Evolutionary conservation across 1,140 invertebrate species (phyloP).

Genomic region (Drosophila suzukii): DNA sequence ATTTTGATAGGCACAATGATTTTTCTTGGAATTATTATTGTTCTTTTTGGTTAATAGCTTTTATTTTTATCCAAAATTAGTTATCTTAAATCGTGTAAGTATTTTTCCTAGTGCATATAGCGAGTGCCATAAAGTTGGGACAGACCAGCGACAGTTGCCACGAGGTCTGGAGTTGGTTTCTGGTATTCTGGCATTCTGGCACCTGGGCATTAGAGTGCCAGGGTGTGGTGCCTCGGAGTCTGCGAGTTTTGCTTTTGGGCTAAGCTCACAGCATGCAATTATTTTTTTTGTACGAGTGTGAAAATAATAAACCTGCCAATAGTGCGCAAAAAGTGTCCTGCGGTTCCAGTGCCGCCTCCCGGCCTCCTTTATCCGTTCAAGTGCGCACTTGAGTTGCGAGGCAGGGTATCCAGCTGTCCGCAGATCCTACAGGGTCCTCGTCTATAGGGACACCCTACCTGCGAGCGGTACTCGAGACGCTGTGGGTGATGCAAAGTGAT

Average conservation of each 20-base stretch:
- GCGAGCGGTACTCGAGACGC: slow-evolving; percentile 62
- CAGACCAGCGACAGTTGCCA: slow-evolving; percentile 55
- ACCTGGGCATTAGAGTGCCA: slow-evolving; percentile 18
- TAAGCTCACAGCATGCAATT: slow-evolving; percentile 80
- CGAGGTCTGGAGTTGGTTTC: slow-evolving; percentile 49
- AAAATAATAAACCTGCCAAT: slow-evolving; percentile 80
- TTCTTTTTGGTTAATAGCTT: too few species aligned
- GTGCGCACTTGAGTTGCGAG: slow-evolving; percentile 59
- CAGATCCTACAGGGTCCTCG: not conserved
- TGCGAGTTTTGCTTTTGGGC: slow-evolving; percentile 44
- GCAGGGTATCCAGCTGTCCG: slow-evolving; percentile 49
- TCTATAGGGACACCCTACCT: slow-evolving; percentile 38
- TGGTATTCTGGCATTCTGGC: slow-evolving; percentile 2
- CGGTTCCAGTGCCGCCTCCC: slow-evolving; percentile 46
- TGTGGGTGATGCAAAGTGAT: slow-evolving; percentile 69
- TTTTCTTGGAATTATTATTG: too few species aligned
- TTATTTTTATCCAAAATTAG: too few species aligned
- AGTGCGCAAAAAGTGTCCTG: slow-evolving; percentile 67
- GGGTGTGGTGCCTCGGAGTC: slow-evolving; percentile 73
- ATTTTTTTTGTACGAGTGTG: slow-evolving; percentile 68
- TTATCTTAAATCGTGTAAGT: not conserved
- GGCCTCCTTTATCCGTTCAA: slow-evolving; percentile 27
- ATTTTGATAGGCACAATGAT: too few species aligned
- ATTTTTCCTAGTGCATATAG: slow-evolving; percentile 28
- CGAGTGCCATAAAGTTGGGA: slow-evolving; percentile 61